Conservation (phyloP, 35 echinoderm and acorn worm genomes). For the Lytechinus variegatus region DNA sequence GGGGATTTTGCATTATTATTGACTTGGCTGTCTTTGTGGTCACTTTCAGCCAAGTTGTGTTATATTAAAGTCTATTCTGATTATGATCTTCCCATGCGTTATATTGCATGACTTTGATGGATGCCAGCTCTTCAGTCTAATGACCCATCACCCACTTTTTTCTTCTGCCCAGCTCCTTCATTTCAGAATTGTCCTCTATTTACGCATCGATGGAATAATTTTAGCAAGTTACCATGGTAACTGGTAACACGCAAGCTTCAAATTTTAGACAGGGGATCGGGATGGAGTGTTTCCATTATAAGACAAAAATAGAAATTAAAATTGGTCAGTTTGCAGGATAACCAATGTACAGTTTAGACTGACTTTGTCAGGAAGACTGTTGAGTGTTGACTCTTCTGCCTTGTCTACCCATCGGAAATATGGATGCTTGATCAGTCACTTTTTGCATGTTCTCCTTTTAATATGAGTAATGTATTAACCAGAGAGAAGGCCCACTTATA, state of each 20-base stretch:
- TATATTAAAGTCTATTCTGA: too few species aligned
- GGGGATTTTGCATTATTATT: too few species aligned
- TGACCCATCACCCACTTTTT: not conserved
- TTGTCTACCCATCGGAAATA: too few species aligned
- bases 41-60: too few species aligned
- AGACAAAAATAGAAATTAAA: not conserved
- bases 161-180: not conserved
- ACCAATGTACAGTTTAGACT: not conserved
- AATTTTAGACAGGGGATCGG: not conserved
- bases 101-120: not conserved
- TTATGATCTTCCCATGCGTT: too few species aligned
- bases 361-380: not conserved
- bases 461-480: too few species aligned
- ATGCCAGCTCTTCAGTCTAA: not conserved
- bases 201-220: not conserved
- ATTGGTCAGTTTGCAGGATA: not conserved
- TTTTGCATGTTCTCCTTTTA: too few species aligned
- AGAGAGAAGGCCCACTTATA: too few species aligned
- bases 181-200: not conserved
- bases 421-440: too few species aligned
- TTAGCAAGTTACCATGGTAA: not conserved
- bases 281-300: not conserved
- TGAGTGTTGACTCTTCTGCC: too few species aligned
- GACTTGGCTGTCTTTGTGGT: too few species aligned
- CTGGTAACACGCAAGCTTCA: not conserved